Percentiles rank a stretch among this genome's conserved stretches.
Evolutionary conservation across 2,113 vertebrate genomes (phyloP).

Genomic region (Tachysurus vachellii): DNA sequence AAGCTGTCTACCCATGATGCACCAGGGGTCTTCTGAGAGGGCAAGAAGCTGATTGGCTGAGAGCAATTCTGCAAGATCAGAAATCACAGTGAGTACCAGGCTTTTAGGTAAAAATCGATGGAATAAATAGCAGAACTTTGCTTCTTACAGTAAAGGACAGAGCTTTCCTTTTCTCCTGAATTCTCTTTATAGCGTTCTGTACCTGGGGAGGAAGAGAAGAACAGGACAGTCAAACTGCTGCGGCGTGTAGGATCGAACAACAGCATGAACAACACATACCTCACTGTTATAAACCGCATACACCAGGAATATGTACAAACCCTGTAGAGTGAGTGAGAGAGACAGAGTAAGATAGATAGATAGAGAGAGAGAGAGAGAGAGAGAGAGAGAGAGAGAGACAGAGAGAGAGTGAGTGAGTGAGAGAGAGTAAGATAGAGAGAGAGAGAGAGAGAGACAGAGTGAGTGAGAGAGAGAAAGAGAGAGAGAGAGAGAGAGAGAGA

Average conservation of each 20-base stretch:
- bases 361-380: neutral
- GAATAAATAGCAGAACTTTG: neutral
- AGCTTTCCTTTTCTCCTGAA: slow-evolving; percentile 86
- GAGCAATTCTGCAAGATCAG: slow-evolving; percentile 77
- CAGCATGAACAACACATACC: slow-evolving; percentile 66
- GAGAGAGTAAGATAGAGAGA: neutral
- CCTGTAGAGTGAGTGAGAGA: slow-evolving; percentile 69
- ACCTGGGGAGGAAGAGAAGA: slow-evolving; percentile 72
- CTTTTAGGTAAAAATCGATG: neutral
- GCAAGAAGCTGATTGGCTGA: slow-evolving; percentile 76
- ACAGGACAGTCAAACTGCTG: neutral
- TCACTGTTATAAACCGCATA: slow-evolving; percentile 87
- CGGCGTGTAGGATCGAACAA: neutral
- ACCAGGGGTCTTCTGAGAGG: slow-evolving; percentile 73
- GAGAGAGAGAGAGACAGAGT: neutral
- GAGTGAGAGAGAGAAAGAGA: neutral
- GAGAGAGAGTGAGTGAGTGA: no score
- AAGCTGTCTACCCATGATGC: slow-evolving; percentile 74
- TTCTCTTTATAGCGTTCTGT: slow-evolving; percentile 86
- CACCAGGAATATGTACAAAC: slow-evolving; percentile 90
- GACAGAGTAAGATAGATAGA: neutral
- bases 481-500: neutral
- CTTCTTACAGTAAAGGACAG: slow-evolving; percentile 78
- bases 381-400: neutral
- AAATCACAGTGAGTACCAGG: neutral